Base-by-base conservation (phyloP, 2,888 invertebrate species). In the Caenorhabditis imperialis region DNA sequence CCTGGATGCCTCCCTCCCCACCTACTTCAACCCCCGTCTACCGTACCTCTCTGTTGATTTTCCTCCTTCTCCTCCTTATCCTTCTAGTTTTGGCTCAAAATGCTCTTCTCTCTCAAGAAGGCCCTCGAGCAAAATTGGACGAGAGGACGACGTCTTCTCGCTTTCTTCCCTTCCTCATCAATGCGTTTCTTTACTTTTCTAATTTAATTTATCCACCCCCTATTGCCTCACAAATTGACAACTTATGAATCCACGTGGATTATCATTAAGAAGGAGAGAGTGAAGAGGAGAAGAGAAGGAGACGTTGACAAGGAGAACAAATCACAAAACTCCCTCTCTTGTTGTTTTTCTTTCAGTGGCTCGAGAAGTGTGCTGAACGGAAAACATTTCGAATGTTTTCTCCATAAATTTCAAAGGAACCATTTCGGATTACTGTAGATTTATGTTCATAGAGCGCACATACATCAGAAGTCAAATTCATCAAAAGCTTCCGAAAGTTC, bases 171-270 rank as follows among this genome's bases (percentile, higher is more conserved):
- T 55, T 65, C 65, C 58, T 53, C 58, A 58, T 58, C 65, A 55
- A 55, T 65, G 42, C 57, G 48, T 69, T 57, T 58, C 53, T 69
- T 58, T 58, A 58, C 53, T 69, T 60, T 69, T 69, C 69, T 69
- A 71, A 71, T 71, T 71, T 55, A 62, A 71, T 71, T 71, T 62
- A 45, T 57, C 54, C 55, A 44, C 47, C 51, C 25, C 30, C 33
- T 50, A 33, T 30, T 16, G 22, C 63, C 44, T 53, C 44, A 27
- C 54, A 8, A 22, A 54, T 55, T 40, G 30, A 63, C 54, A 54
- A 63, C 55, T 63, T 63, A 54, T 63, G n/a, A n/a, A n/a, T n/a
- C n/a, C n/a, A n/a, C n/a, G n/a, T n/a, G n/a, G n/a, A n/a, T n/a
- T n/a, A n/a, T n/a, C n/a, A n/a, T n/a, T n/a, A n/a, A 30, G 50